Evolutionary conservation across 2,113 vertebrate species (phyloP).

Genomic region (Conger conger): DNA sequence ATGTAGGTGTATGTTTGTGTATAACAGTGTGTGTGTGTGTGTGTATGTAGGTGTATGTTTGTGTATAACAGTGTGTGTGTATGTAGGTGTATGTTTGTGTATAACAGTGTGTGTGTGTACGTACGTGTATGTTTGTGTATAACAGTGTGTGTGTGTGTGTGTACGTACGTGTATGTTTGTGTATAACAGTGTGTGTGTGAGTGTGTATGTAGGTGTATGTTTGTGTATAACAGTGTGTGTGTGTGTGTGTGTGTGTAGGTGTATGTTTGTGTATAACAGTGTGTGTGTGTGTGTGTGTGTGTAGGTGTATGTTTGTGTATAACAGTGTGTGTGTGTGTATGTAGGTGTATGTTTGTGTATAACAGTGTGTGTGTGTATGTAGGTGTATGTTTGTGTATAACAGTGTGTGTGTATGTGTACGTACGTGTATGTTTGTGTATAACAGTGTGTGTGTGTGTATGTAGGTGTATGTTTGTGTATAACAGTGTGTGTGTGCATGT

Average conservation of each 20-base stretch:
- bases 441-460: too few species aligned
- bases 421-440: not conserved
- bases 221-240: too few species aligned
- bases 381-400: too few species aligned
- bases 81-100: slow-evolving; percentile 10
- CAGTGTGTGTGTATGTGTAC: not conserved
- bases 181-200: too few species aligned
- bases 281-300: slow-evolving; percentile 21
- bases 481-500: not conserved
- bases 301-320: not conserved
- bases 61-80: not conserved
- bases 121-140: not conserved
- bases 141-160: not conserved
- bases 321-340: not conserved
- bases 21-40: not conserved
- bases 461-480: not conserved
- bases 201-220: not conserved
- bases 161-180: too few species aligned
- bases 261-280: too few species aligned
- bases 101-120: not conserved
- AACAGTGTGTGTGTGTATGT: not conserved
- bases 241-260: not conserved
- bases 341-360: not conserved
- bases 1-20: not conserved
- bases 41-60: not conserved